Percentiles rank a stretch among this genome's conserved stretches.
Conservation (phyloP, 2,888 invertebrate genomes). For the Didymodactylos carnosus region DNA sequence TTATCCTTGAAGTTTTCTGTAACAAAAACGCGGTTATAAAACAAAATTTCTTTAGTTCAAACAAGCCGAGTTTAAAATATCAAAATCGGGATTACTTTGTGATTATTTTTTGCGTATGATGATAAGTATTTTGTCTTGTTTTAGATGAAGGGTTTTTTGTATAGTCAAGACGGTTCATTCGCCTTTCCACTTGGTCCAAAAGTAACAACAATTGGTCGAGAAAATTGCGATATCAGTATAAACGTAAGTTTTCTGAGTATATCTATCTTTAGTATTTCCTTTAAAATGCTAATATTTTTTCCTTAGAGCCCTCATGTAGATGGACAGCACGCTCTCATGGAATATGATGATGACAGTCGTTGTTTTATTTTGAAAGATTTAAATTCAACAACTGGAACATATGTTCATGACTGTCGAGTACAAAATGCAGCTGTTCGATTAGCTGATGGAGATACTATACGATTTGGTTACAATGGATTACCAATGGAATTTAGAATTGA, state of each 20-base stretch:
- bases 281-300: background rate
- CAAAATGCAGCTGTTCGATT: conserved; percentile 33
- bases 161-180: conserved; percentile 6
- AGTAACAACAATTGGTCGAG: conserved; percentile 32
- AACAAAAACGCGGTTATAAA: no score
- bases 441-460: conserved; percentile 28
- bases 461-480: conserved; percentile 28
- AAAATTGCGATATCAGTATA: conserved; percentile 32
- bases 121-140: no score
- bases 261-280: background rate
- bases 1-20: no score
- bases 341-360: conserved; percentile 29
- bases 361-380: conserved; percentile 32
- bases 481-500: conserved; percentile 28
- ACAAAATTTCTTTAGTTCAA: no score
- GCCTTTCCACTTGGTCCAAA: conserved; percentile 27
- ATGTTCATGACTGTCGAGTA: conserved; percentile 32
- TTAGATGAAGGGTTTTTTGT: conserved; percentile 3
- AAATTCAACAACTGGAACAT: conserved; percentile 33
- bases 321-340: conserved; percentile 31
- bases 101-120: no score
- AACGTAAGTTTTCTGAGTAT: conserved; percentile 21
- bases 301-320: conserved; percentile 23
- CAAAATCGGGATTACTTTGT: no score
- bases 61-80: no score